Percentiles rank a stretch among this genome's conserved stretches.
Evolutionary conservation across 2,797 vertebrate genomes (phyloP).

Genomic region (Premnoplex brunnescens): DNA sequence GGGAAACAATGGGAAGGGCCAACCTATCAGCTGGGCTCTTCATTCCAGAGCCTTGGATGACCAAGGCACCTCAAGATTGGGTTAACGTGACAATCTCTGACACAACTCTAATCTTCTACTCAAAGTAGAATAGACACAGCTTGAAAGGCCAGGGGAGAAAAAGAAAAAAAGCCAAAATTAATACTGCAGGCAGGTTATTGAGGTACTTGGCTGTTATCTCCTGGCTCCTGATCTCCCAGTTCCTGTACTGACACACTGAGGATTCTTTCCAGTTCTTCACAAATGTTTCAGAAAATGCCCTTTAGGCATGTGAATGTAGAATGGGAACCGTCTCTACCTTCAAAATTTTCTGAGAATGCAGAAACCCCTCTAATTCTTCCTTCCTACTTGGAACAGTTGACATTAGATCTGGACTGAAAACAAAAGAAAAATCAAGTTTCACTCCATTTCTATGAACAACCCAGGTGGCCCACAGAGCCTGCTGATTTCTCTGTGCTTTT

Average conservation of each 20-base stretch:
- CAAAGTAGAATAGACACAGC: background rate
- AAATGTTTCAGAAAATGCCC: background rate
- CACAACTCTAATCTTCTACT: background rate
- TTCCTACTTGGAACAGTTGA: background rate
- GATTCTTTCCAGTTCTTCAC: background rate
- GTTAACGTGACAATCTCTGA: background rate
- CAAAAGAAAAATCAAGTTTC: background rate
- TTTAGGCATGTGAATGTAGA: accelerated
- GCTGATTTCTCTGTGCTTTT: accelerated
- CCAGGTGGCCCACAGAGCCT: background rate
- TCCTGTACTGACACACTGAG: background rate
- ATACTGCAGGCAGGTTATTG: background rate
- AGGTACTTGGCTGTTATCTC: background rate
- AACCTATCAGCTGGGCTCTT: background rate
- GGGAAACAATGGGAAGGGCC: background rate
- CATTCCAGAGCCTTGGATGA: background rate
- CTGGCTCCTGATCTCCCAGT: background rate
- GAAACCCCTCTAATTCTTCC: background rate
- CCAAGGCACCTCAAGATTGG: background rate
- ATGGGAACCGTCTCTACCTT: background rate
- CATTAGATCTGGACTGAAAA: background rate
- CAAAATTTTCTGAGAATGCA: background rate
- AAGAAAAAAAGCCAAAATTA: background rate
- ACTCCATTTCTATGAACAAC: background rate
- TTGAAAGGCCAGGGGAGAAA: background rate